Evolutionary conservation across 2,113 vertebrate genomes (phyloP).

Genomic region (Pelvicachromis taeniatus): DNA sequence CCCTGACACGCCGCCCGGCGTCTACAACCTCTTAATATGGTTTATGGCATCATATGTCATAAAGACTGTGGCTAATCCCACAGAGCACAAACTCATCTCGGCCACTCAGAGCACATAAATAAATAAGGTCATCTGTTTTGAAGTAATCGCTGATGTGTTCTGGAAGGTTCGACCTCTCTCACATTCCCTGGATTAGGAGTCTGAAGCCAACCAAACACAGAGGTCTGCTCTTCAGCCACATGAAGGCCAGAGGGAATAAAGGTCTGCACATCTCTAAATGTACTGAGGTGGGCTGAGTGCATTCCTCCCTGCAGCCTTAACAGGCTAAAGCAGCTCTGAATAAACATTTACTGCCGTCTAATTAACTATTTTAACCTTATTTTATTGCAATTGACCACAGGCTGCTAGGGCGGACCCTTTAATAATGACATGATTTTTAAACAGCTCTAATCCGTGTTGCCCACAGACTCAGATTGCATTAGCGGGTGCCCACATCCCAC

Average conservation of each 20-base stretch:
- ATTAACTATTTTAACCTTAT: background rate
- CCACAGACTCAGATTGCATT: background rate
- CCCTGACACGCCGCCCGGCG: background rate
- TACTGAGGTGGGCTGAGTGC: background rate
- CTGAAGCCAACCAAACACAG: background rate
- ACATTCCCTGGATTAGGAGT: background rate
- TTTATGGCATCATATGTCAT: constrained; percentile 29
- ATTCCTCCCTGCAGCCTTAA: background rate
- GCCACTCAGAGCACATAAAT: background rate
- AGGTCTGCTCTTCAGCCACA: background rate
- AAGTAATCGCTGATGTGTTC: background rate
- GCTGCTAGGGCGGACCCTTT: background rate
- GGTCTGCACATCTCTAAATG: background rate
- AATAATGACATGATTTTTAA: background rate
- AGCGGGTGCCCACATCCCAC: background rate
- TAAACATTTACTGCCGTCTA: background rate
- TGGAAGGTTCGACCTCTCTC: background rate
- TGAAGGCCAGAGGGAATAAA: background rate
- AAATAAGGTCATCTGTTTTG: background rate
- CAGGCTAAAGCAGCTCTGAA: background rate
- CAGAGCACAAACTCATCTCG: background rate
- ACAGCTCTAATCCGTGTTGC: background rate
- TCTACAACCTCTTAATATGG: constrained; percentile 12
- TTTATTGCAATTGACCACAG: background rate
- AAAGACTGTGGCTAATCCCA: constrained; percentile 9